Percentiles rank a stretch among this genome's conserved stretches.
phyloP scores from a whole-genome alignment of 1,140 invertebrate genomes.

The Brachionus paranguensis region DNA sequence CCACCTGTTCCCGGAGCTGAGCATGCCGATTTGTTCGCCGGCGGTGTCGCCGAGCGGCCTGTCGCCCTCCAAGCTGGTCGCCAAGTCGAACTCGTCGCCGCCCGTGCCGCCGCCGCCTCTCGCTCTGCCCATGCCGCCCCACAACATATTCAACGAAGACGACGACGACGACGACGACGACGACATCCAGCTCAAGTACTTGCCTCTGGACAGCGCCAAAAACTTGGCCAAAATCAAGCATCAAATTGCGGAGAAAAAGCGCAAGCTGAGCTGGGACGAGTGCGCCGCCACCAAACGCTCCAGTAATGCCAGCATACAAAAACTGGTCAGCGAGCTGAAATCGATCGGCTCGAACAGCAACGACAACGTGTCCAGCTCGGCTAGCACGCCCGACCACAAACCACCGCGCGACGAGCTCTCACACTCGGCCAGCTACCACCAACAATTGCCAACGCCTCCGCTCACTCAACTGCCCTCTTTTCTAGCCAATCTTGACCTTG shows the following conservation, averaged over 20 bases:
- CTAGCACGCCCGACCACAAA: neutral
- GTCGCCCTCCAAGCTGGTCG: neutral
- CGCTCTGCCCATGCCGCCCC: neutral
- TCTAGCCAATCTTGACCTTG: neutral
- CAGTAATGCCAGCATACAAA: neutral
- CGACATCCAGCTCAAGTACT: neutral
- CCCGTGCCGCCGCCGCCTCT: neutral
- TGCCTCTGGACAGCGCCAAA: neutral
- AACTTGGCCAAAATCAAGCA: neutral
- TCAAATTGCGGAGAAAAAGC: constrained; percentile 34
- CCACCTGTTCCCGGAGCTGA: neutral
- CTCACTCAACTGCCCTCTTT: neutral
- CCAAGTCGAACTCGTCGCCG: neutral
- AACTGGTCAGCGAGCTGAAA: constrained; percentile 13
- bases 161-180: constrained; percentile 36
- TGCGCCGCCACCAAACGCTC: neutral
- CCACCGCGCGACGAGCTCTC: neutral
- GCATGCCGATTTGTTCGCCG: neutral
- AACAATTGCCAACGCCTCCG: neutral
- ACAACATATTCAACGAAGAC: constrained; percentile 29
- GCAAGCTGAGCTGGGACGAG: neutral
- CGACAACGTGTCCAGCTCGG: neutral
- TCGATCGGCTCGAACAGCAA: constrained; percentile 7
- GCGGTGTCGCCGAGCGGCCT: neutral
- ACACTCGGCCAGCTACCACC: neutral